These are phyloP conservation scores for Parazoanthus darwini DNA, from an alignment of 92 coral and sea anemone genomes.

Conservation along the genomic window DNA sequence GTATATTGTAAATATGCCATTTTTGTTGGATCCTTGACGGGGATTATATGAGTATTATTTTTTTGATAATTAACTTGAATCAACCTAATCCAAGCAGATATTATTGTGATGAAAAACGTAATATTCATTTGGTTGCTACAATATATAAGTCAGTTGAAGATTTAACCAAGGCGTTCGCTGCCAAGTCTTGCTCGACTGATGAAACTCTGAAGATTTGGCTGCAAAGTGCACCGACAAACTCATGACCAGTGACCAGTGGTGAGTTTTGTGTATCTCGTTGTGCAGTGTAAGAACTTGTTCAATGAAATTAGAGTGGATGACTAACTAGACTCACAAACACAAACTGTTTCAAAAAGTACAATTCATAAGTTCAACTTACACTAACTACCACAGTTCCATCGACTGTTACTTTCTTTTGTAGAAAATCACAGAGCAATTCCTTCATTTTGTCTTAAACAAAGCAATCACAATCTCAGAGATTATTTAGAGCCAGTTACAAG, in stretches of 20 bases:
- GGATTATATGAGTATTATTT: too few relatives aligned
- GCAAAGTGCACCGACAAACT: neutral
- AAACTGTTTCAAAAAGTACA: neutral
- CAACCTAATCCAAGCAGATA: too few relatives aligned
- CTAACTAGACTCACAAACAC: neutral
- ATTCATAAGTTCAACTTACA: constrained; percentile 44
- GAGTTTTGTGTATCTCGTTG: neutral
- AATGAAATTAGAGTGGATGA: neutral
- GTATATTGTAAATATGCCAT: too few relatives aligned
- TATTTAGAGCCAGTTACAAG: neutral
- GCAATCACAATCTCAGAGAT: too few relatives aligned
- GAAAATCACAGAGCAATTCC: constrained; percentile 61
- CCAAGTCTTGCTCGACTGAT: neutral
- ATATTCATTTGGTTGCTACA: too few relatives aligned
- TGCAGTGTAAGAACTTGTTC: neutral
- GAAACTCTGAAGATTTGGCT: neutral
- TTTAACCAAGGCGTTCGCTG: too few relatives aligned
- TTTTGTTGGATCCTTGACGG: too few relatives aligned
- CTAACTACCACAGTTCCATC: constrained; percentile 51
- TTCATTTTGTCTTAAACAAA: constrained; percentile 41
- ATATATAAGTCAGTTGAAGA: too few relatives aligned
- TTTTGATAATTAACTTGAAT: too few relatives aligned
- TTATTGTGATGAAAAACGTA: too few relatives aligned
- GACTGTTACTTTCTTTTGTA: constrained; percentile 45
- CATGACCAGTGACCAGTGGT: neutral